Percentiles rank a stretch among this genome's conserved stretches.
phyloP scores from a whole-genome alignment of 2,888 invertebrate genomes.

The Hirtodrosophila trivittata region DNA sequence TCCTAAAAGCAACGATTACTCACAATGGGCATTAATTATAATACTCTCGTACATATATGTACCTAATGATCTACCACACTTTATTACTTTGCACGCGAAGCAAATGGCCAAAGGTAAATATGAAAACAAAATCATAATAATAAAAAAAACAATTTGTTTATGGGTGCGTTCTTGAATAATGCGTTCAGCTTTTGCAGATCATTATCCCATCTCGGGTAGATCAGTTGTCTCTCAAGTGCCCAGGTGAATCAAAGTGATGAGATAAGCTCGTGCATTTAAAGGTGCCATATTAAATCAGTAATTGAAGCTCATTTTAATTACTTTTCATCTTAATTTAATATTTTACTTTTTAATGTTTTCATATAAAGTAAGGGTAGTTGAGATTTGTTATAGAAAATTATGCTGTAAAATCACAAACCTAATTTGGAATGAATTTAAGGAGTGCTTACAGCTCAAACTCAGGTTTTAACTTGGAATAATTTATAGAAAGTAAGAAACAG shows the following conservation, averaged over 20 bases:
- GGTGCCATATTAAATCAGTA: too few relatives aligned
- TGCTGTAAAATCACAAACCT: too few relatives aligned
- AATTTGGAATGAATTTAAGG: too few relatives aligned
- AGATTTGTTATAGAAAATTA: too few relatives aligned
- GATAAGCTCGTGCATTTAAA: too few relatives aligned
- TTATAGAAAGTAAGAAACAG: too few relatives aligned
- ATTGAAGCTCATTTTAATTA: too few relatives aligned
- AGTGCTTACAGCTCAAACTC: too few relatives aligned
- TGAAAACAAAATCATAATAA: slow-evolving; percentile 1
- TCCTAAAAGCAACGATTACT: slow-evolving; percentile 57
- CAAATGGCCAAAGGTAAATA: slow-evolving; percentile 13
- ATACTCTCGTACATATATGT: slow-evolving; percentile 30
- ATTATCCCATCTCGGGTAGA: slow-evolving; percentile 26
- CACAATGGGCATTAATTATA: slow-evolving; percentile 67
- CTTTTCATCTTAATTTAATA: too few relatives aligned
- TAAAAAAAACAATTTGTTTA: slow-evolving; percentile 30
- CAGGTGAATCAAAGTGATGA: slow-evolving; percentile 13
- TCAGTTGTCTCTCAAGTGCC: slow-evolving; percentile 19
- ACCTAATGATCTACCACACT: slow-evolving; percentile 19
- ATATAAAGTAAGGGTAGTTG: too few relatives aligned
- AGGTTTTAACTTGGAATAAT: too few relatives aligned
- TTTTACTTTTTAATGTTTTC: too few relatives aligned
- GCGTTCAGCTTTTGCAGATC: slow-evolving; percentile 27
- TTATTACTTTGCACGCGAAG: slow-evolving; percentile 21
- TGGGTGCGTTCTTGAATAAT: slow-evolving; percentile 36